Base-by-base conservation (phyloP, 2,797 vertebrate species). In the Aldrovandia affinis region DNA sequence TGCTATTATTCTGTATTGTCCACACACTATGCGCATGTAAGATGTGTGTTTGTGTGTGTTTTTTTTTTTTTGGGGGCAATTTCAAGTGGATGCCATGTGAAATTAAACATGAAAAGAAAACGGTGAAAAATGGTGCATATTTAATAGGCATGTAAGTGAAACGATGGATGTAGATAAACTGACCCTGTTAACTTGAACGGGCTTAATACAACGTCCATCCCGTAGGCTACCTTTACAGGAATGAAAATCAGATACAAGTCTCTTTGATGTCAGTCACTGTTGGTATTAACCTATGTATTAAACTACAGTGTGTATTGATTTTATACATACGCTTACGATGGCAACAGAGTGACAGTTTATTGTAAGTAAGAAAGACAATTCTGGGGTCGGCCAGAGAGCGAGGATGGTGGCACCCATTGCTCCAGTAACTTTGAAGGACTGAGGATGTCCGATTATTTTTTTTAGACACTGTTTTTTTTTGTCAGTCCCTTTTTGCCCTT, bases 181-280 rank as follows among this genome's bases (percentile, higher is more conserved):
- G 25, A 52, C n/a, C 28, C 22, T 50, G n/a, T 78, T 44, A 78
- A 75, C 70, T 15, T 28, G 14, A 1, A 28, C 28, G 6, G 25
- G 6, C n/a, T 65, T 22, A 39, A 81, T 57, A 42, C 22, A 61
- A 59, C 54, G 36, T 33, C 77, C 25, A 52, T 78, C 77, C 77
- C 77, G 47, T 77, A n/a, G n/a, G n/a, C n/a, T n/a, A 77, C 73
- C 39, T 52, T 78, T 25, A 47, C 73, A 52, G 44, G 47, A 52
- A 14, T 28, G 44, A 3, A 36, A 73, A 28, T 73, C n/a, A 39
- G 36, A 33, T 36, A 73, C 5, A 18, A 20, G 1, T 44, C 68
- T 14, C 9, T 57, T 80, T 30, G 18, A 22, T n/a, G 42, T 77
- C 73, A 44, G 61, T 57, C 65, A 80, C 75, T 70, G 78, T 57